Base-by-base conservation (phyloP, 1,140 invertebrate species). In the Scaptomyza hsui region DNA sequence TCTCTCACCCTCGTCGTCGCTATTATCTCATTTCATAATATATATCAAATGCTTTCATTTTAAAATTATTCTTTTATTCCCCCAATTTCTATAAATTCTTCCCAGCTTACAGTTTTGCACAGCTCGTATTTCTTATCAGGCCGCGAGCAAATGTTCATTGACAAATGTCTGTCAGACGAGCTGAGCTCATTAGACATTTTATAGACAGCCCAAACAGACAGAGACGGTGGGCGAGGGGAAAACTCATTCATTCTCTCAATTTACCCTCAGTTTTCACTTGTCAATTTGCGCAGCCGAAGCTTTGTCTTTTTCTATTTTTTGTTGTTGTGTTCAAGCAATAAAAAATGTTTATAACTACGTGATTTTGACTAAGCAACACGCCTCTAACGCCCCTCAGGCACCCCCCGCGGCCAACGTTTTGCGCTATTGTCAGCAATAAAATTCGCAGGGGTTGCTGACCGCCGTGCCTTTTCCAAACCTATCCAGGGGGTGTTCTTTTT, bases 341-440 rank as follows among this genome's bases (percentile, higher is more conserved):
- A 80, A 80, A 80, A 75, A 80, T 80, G 56, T 80, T 80, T 72
- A 80, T 75, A 80, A 80, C 77, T 80, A 80, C 77, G 77, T 80
- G 77, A 80, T 80, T 80, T 80, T 76, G 77, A 80, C 77, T 79
- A 80, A 79, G 77, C 79, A 80, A 80, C 77, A 79, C 77, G 65
- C 75, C 75, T 57, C 52, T 48, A n/a, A 21, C 18, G 16, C 18
- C 13, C 15, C 7, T 48, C n/a, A 15, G 16, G 19, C 52, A 56
- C 44, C 41, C 44, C 41, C 45, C 44, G 57, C 62, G 49, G 57
- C 37, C 35, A 52, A 67, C 61, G 13, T 74, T 78, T 78, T 78
- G 53, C 63, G 74, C 74, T 81, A 77, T 82, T 82, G 78, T 82
- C 78, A 82, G 78, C 78, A 74, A 82, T 78, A 82, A 82, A 82